Evolutionary conservation across 2,113 vertebrate species (phyloP), one percentile per base, ranked within the genome.

Genomic region (Rhinichthys klamathensis): DNA sequence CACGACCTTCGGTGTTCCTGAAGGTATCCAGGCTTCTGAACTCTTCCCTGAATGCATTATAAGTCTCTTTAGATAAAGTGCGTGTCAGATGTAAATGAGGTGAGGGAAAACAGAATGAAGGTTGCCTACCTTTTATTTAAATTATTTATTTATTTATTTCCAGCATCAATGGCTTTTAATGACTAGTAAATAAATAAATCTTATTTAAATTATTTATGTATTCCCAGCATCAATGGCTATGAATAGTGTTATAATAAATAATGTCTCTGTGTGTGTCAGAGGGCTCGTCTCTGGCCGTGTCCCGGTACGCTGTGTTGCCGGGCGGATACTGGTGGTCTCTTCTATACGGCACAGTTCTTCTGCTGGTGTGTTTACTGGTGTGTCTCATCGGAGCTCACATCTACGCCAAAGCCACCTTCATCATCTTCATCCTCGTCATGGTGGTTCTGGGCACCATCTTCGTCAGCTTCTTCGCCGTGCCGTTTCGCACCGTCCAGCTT

Each of bases 361-460:
- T 94, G 67, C 90, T 96, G 4, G 89, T 97, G 23, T 98, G 97
- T 88, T 92, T 98, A 65, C 44, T 97, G 0, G 96, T 98, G 82
- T 97, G 97, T 89, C 91, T 97, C 1, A 94, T 98, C 76, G 97
- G 97, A 0, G 97, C 96, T 72, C 93, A 95, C 90, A 97, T 98
- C 92, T 98, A 98, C 0, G 96, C 97, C 90, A 97, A 96, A 86
- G 96, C 97, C 88, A 96, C 96, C 38, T 98, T 98, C 92, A 85
- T 98, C 87, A 98, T 98, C 93, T 98, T 98, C 91, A 87, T 98
- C 76, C 88, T 97, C 0, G 97, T 98, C 1, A 94, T 95, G 25
- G 88, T 91, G 1, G 96, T 96, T 44, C 90, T 98, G 89, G 91
- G 69, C 86, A 96, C 95, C 56, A 89, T 98, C 89, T 96, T 97